phyloP scores from a whole-genome alignment of 2,113 vertebrate genomes.

The Circaetus gallicus region DNA sequence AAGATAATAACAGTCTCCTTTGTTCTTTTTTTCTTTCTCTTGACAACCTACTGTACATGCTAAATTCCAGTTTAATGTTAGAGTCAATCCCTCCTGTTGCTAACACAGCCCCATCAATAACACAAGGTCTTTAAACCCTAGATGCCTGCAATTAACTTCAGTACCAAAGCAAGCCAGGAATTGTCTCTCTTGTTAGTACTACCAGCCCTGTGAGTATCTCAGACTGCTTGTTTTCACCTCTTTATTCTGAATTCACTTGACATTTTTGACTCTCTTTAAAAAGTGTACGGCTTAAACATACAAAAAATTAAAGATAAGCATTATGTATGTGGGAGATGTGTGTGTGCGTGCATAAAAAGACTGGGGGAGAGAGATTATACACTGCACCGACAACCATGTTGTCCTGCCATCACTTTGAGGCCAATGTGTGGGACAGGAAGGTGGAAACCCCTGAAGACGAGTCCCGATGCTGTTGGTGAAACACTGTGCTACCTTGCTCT shows the following conservation, averaged over 20 bases:
- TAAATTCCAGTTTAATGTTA: conserved; percentile 51
- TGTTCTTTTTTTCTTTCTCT: conserved; percentile 59
- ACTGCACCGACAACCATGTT: rapidly evolving
- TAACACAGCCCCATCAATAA: conserved; percentile 16
- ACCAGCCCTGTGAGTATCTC: background rate
- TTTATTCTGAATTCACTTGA: background rate
- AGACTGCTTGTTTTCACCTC: background rate
- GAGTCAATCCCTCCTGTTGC: conserved; percentile 29
- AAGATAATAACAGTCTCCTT: conserved; percentile 63
- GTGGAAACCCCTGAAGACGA: background rate
- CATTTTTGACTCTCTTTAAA: background rate
- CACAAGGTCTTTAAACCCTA: conserved; percentile 22
- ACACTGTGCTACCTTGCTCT: background rate
- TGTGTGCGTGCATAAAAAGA: background rate
- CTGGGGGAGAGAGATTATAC: background rate
- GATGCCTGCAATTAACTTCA: conserved; percentile 47
- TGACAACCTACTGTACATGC: conserved; percentile 41
- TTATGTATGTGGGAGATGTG: background rate
- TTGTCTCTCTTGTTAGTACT: background rate
- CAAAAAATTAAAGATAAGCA: background rate
- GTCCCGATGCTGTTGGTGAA: background rate
- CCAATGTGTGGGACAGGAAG: background rate
- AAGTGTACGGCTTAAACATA: background rate
- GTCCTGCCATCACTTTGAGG: background rate
- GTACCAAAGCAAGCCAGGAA: background rate